phyloP scores from a whole-genome alignment of 2,797 vertebrate species.

The Diceros bicornis region DNA sequence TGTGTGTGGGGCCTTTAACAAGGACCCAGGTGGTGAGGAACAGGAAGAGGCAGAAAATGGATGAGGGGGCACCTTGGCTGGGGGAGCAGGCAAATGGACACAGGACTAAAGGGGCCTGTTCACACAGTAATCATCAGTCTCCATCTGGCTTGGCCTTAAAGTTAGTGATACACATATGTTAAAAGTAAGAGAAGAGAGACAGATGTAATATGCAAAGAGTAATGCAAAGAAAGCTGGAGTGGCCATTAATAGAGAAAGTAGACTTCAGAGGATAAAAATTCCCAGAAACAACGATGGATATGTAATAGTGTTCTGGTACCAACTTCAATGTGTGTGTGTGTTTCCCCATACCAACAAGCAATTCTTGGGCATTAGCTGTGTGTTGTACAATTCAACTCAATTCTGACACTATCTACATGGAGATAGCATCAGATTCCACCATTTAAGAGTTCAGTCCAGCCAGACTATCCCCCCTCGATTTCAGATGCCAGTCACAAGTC shows the following conservation, averaged over 20 bases:
- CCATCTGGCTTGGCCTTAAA: background rate
- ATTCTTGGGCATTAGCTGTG: background rate
- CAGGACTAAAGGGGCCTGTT: background rate
- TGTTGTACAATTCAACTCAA: background rate
- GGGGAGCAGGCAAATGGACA: background rate
- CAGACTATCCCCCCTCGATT: background rate
- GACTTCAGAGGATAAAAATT: background rate
- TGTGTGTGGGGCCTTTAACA: background rate
- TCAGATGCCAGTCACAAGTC: background rate
- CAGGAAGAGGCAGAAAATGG: background rate
- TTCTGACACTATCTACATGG: background rate
- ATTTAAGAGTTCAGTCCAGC: background rate
- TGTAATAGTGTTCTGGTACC: too few species aligned
- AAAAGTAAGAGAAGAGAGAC: too few species aligned
- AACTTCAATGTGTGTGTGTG: too few species aligned
- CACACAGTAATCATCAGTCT: background rate
- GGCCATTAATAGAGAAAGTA: background rate
- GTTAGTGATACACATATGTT: too few species aligned
- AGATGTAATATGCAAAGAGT: background rate
- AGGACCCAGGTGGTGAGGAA: background rate
- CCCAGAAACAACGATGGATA: too few species aligned
- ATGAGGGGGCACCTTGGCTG: background rate
- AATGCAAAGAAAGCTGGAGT: background rate
- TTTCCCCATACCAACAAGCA: background rate
- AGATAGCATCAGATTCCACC: background rate